phyloP scores from a whole-genome alignment of 2,888 invertebrate genomes.

The Campoplex capitator region DNA sequence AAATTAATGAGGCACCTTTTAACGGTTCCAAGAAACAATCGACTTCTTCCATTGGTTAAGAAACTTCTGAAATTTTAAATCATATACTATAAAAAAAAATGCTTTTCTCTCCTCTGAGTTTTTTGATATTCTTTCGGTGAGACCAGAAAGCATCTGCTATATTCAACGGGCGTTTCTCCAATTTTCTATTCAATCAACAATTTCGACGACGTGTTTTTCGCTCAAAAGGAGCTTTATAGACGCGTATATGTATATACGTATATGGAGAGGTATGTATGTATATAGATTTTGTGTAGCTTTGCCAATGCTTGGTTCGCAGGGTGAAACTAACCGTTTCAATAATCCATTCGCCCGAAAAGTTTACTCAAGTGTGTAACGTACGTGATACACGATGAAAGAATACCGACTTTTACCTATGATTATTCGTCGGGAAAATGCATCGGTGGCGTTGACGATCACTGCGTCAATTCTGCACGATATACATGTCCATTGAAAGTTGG shows the following conservation, averaged over 20 bases:
- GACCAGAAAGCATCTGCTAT: neutral
- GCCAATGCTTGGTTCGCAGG: slow-evolving; percentile 40
- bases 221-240: slow-evolving; percentile 31
- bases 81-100: neutral
- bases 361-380: slow-evolving; percentile 50
- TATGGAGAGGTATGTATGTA: neutral
- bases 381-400: slow-evolving; percentile 39
- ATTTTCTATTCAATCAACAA: slow-evolving; percentile 41
- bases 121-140: neutral
- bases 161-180: slow-evolving; percentile 7
- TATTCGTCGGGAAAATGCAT: slow-evolving; percentile 52
- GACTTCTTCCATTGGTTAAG: neutral
- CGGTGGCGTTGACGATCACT: neutral
- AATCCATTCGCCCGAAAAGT: slow-evolving; percentile 54
- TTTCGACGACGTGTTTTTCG: slow-evolving; percentile 36
- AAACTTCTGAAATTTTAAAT: neutral
- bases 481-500: neutral
- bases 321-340: slow-evolving; percentile 64
- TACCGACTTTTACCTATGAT: slow-evolving; percentile 32
- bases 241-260: neutral
- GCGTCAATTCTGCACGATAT: slow-evolving; percentile 1
- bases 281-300: neutral
- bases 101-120: neutral
- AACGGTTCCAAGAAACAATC: no score
- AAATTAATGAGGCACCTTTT: neutral